Evolutionary conservation across 2,888 invertebrate genomes (phyloP), one percentile per base, ranked within the genome.

Genomic region (Lamproptera curius): DNA sequence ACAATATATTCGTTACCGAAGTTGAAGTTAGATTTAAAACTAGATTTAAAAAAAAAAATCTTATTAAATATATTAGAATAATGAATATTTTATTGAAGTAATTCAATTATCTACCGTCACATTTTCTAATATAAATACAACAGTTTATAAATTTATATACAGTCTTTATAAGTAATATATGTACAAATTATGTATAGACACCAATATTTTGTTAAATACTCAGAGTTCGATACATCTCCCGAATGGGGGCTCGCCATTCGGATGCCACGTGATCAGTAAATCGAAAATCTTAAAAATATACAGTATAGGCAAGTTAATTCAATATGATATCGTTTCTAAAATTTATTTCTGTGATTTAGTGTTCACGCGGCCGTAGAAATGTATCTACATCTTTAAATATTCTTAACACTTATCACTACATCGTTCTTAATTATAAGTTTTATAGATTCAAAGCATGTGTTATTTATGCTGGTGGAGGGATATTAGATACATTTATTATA

Each of bases 201-300:
- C 10, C n/a, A 31, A 17, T 28, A 41, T 6, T 4, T 10, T 8
- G 33, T 6, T 15, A 0, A 40, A 28, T 23, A 16, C 38, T 20
- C 23, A 42, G 16, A 20, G 43, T 28, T 42, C 55, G 65, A 71
- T 76, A 80, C 79, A 78, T 79, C 77, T 74, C 56, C 63, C 64
- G 70, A 84, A 84, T 81, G 84, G 75, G 85, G 86, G 86, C 86
- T 85, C 86, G 53, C 76, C 84, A 82, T 81, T 77, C 67, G 46
- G 46, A 61, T 76, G 70, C 76, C 55, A 56, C 64, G 69, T 47
- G 56, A 61, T 61, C 55, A 83, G 73, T 73, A 64, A 54, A 79
- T 79, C 72, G 57, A 55, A 16, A 16, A 16, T 15, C 14, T 14
- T 59, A 20, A 20, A 20, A 5, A 20, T 20, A 20, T 20, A 20